A percentile compares a stretch with the other conserved stretches of the same genome.
Evolutionary conservation across 1,140 invertebrate species (phyloP).

Genomic region (Cheumatopsyche charites): DNA sequence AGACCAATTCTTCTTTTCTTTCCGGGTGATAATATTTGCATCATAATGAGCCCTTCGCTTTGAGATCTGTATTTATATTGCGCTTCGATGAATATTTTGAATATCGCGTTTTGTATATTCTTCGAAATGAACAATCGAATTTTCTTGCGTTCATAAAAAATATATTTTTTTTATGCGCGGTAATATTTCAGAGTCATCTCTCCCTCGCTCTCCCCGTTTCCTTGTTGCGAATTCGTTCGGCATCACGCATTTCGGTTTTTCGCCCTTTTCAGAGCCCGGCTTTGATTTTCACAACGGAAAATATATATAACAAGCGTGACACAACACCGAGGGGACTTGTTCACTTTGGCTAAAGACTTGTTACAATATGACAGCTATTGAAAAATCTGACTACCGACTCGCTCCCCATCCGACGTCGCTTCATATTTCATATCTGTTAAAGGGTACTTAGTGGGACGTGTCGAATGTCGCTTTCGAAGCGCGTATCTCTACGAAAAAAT

Average conservation of each 20-base stretch:
- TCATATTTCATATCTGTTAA: slow-evolving; percentile 17
- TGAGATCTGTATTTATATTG: too few relatives aligned
- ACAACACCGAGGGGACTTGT: slow-evolving; percentile 20
- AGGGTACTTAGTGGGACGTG: slow-evolving; percentile 9
- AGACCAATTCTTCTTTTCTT: slow-evolving; percentile 13
- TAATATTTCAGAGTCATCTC: too few relatives aligned
- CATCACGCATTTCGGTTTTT: slow-evolving; percentile 38
- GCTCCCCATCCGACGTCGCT: not conserved
- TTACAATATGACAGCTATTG: slow-evolving; percentile 33
- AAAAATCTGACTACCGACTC: slow-evolving; percentile 25
- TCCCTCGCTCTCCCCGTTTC: too few relatives aligned
- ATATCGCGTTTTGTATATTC: too few relatives aligned
- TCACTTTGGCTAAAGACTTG: slow-evolving; percentile 29
- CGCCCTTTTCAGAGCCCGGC: slow-evolving; percentile 21
- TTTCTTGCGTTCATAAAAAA: too few relatives aligned
- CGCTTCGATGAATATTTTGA: too few relatives aligned
- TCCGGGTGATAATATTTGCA: slow-evolving; percentile 40
- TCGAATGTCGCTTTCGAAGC: not conserved
- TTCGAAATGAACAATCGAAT: too few relatives aligned
- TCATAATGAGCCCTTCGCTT: slow-evolving; percentile 28
- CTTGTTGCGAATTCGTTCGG: not conserved
- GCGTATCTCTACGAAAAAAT: too few relatives aligned
- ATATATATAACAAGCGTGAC: slow-evolving; percentile 27
- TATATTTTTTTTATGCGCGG: too few relatives aligned
- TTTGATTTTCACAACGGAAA: slow-evolving; percentile 37